Evolutionary conservation across 2,888 invertebrate species (phyloP).

Genomic region (Neuroscelio doddi): DNA sequence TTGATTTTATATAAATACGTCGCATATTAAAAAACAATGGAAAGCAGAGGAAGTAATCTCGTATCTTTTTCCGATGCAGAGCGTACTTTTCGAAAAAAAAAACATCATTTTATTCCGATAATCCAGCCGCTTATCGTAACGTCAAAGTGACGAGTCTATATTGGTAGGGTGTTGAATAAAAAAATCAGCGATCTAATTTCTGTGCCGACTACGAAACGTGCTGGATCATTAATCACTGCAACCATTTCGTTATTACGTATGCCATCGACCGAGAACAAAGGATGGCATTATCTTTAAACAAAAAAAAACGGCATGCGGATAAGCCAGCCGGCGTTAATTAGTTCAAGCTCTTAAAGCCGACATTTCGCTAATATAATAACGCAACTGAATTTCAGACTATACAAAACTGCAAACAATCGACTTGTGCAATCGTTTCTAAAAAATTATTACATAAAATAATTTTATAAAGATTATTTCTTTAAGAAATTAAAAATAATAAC

Average conservation of each 20-base stretch:
- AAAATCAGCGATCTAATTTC: conserved; percentile 30
- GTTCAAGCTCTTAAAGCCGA: conserved; percentile 12
- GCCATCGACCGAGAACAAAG: conserved; percentile 35
- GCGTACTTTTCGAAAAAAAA: conserved; percentile 1
- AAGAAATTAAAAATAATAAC: too few relatives aligned
- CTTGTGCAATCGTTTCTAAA: too few relatives aligned
- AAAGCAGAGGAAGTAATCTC: too few relatives aligned
- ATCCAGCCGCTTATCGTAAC: conserved; percentile 15
- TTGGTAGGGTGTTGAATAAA: conserved; percentile 15
- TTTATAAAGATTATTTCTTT: too few relatives aligned
- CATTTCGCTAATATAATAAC: too few relatives aligned
- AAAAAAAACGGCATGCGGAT: conserved; percentile 15
- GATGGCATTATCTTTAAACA: conserved; percentile 9
- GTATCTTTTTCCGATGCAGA: too few relatives aligned
- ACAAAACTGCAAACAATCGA: too few relatives aligned
- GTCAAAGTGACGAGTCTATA: conserved; percentile 19
- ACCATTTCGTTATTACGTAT: conserved; percentile 40
- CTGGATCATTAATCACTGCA: conserved; percentile 38
- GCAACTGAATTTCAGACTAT: too few relatives aligned
- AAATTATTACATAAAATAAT: too few relatives aligned
- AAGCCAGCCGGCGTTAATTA: conserved; percentile 29
- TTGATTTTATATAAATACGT: too few relatives aligned
- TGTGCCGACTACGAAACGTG: conserved; percentile 19
- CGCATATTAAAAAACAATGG: too few relatives aligned
- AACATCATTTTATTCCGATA: conserved; percentile 23